phyloP scores from a whole-genome alignment of 2,113 vertebrate species.

The Felis catus region DNA sequence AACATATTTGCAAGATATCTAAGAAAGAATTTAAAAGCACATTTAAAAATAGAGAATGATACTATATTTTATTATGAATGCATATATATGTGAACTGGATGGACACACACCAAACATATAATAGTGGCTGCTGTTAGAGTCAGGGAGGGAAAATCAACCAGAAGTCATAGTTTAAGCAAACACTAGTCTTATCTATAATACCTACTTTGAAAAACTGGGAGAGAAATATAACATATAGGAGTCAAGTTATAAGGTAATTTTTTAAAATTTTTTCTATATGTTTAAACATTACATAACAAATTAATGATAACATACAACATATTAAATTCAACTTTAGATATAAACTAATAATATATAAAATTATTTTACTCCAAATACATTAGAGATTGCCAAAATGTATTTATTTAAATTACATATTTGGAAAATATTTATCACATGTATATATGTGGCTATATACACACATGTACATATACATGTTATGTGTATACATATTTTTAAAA shows the following conservation, averaged over 20 bases:
- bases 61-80: not conserved
- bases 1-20: not conserved
- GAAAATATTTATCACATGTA: not conserved
- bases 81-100: not conserved
- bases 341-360: not conserved
- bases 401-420: conserved; percentile 12
- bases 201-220: not conserved
- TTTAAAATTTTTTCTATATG: not conserved
- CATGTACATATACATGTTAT: not conserved
- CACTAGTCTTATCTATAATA: not conserved
- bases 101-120: not conserved
- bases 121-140: not conserved
- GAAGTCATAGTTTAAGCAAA: not conserved
- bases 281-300: conserved; percentile 6
- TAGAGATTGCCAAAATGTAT: not conserved
- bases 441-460: not conserved
- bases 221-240: not conserved
- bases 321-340: not conserved
- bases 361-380: not conserved
- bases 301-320: conserved; percentile 29
- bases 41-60: not conserved
- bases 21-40: not conserved
- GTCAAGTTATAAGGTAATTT: not conserved
- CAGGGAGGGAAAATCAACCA: not conserved
- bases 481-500: not conserved